phyloP scores from a whole-genome alignment of 2,888 invertebrate genomes.

The Hirtodrosophila confusa region DNA sequence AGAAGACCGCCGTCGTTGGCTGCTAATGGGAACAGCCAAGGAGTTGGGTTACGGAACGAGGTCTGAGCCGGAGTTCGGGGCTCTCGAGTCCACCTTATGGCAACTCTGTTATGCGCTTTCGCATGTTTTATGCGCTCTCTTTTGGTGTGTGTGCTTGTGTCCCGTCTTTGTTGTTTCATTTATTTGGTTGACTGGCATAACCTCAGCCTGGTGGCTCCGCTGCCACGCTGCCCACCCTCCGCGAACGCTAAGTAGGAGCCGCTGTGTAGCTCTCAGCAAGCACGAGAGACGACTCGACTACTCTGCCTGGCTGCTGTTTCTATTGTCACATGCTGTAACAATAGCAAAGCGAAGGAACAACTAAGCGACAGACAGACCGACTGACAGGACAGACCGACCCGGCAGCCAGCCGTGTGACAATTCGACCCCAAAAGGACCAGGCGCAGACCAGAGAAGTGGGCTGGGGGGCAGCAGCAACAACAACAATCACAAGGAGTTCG shows the following conservation, averaged over 20 bases:
- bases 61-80: slow-evolving; percentile 1
- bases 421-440: slow-evolving; percentile 75
- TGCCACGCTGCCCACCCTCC: slow-evolving; percentile 11
- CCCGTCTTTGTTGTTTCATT: slow-evolving; percentile 74
- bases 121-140: slow-evolving; percentile 68
- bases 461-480: slow-evolving; percentile 23
- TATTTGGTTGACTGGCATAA: slow-evolving; percentile 80
- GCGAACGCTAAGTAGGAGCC: slow-evolving; percentile 62
- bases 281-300: slow-evolving; percentile 1
- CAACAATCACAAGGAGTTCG: slow-evolving; percentile 30
- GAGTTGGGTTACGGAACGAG: slow-evolving; percentile 12
- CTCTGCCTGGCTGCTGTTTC: slow-evolving; percentile 44
- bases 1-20: slow-evolving; percentile 36
- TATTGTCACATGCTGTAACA: slow-evolving; percentile 77
- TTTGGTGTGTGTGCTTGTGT: slow-evolving; percentile 27
- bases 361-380: slow-evolving; percentile 13
- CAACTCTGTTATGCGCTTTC: slow-evolving; percentile 68
- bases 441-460: slow-evolving; percentile 17
- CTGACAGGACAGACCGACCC: slow-evolving; percentile 19
- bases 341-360: slow-evolving; percentile 55
- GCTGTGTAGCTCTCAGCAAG: slow-evolving; percentile 5
- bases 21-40: slow-evolving; percentile 58
- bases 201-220: slow-evolving; percentile 64
- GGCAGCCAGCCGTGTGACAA: slow-evolving; percentile 66
- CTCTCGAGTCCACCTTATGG: slow-evolving; percentile 49